A percentile compares a stretch with the other conserved stretches of the same genome.
Conservation (phyloP, 2,888 invertebrate genomes). For the Drosophila cracens region DNA sequence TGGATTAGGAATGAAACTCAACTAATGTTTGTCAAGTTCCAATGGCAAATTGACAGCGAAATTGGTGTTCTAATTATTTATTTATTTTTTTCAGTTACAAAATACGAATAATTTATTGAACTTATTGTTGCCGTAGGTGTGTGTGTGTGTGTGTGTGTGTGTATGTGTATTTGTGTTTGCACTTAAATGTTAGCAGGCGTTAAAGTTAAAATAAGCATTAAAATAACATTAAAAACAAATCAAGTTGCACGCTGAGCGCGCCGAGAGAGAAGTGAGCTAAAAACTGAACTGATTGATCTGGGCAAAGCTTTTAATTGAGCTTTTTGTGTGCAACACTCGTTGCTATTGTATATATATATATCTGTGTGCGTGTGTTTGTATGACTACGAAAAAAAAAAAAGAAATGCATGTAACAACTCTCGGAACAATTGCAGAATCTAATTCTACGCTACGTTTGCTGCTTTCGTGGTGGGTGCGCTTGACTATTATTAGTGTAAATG, state of each 20-base stretch:
- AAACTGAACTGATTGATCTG: constrained; percentile 28
- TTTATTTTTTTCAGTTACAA: constrained; percentile 49
- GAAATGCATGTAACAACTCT: constrained; percentile 36
- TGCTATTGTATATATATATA: constrained; percentile 27
- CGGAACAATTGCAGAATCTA: constrained; percentile 31
- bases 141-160: background rate
- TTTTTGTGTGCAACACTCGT: constrained; percentile 29
- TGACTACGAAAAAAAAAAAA: constrained; percentile 31
- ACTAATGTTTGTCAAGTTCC: background rate
- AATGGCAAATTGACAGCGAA: background rate
- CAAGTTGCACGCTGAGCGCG: constrained; percentile 35
- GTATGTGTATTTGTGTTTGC: constrained; percentile 20
- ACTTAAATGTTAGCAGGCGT: constrained; percentile 69
- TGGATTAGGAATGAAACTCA: background rate
- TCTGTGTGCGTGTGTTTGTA: background rate
- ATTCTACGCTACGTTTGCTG: constrained; percentile 45
- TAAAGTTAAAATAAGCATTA: constrained; percentile 67
- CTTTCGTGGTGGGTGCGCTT: constrained; percentile 36
- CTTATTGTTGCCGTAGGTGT: constrained; percentile 36
- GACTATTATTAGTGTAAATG: constrained; percentile 36
- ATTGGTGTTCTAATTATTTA: background rate
- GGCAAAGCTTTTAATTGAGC: constrained; percentile 33
- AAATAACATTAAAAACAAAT: constrained; percentile 75
- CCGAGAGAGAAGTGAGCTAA: constrained; percentile 16
- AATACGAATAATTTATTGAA: constrained; percentile 76